phyloP scores from a whole-genome alignment of 2,113 vertebrate genomes.

The Elaphurus davidianus region DNA sequence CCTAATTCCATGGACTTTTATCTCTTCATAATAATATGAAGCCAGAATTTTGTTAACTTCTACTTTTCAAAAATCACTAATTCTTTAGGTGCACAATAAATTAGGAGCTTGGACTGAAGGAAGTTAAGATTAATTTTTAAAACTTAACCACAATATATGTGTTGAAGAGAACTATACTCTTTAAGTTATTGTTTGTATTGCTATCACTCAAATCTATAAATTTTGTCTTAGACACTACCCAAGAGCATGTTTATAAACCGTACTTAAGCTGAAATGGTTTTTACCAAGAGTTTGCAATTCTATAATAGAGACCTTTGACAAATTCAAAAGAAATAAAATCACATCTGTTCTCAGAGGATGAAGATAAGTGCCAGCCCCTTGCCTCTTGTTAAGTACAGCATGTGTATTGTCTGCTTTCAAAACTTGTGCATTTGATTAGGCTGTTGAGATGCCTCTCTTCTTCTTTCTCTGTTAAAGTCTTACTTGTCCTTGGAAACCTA shows the following conservation, averaged over 20 bases:
- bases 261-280: neutral
- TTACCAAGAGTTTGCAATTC: neutral
- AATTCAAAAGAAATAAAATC: neutral
- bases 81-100: neutral
- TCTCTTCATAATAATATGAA: neutral
- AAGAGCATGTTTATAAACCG: neutral
- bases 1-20: neutral
- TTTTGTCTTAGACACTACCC: neutral
- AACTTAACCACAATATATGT: neutral
- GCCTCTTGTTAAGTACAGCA: neutral
- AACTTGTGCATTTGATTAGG: neutral
- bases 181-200: neutral
- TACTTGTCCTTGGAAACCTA: neutral
- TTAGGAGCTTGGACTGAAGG: neutral
- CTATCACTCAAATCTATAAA: neutral
- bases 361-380: neutral
- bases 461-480: neutral
- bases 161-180: neutral
- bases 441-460: neutral
- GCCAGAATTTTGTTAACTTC: neutral
- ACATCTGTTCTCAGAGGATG: neutral
- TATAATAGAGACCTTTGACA: neutral
- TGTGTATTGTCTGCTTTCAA: neutral
- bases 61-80: neutral
- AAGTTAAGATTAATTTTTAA: conserved; percentile 34